Evolutionary conservation across 2,113 vertebrate genomes (phyloP).

Genomic region (Cebidichthys violaceus): DNA sequence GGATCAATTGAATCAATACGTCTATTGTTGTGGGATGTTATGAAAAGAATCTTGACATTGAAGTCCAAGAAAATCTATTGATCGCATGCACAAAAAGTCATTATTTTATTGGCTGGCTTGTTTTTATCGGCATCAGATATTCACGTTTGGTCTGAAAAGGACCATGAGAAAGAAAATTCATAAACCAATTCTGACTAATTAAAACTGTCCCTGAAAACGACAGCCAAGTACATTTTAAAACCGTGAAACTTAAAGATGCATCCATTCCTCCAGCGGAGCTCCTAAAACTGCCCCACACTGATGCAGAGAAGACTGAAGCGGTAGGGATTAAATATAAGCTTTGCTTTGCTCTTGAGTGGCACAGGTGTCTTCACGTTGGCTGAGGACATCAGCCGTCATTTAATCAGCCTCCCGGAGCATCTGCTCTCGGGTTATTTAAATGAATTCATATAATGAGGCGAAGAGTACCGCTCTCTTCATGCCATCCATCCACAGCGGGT

Average conservation of each 20-base stretch:
- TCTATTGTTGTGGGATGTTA: background rate
- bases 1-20: background rate
- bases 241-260: background rate
- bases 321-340: slow-evolving; percentile 22
- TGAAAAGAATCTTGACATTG: background rate
- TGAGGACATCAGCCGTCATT: slow-evolving; percentile 68
- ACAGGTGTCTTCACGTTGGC: slow-evolving; percentile 52
- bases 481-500: slow-evolving; percentile 57
- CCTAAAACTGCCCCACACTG: slow-evolving; percentile 15
- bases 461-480: slow-evolving; percentile 44
- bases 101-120: background rate
- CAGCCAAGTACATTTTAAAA: background rate
- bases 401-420: slow-evolving; percentile 68
- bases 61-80: background rate
- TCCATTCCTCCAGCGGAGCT: background rate
- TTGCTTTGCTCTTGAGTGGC: slow-evolving; percentile 35
- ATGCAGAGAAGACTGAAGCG: background rate
- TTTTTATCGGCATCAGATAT: background rate
- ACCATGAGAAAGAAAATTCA: background rate
- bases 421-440: slow-evolving; percentile 70
- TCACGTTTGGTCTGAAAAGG: background rate
- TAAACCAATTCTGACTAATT: background rate
- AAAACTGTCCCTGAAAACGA: background rate
- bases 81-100: background rate
- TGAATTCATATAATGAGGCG: slow-evolving; percentile 67